These are phyloP conservation scores for Theonella swinhoei DNA, from an alignment of 37 sponge, comb jelly and placozoan species.

Conservation along the genomic window DNA sequence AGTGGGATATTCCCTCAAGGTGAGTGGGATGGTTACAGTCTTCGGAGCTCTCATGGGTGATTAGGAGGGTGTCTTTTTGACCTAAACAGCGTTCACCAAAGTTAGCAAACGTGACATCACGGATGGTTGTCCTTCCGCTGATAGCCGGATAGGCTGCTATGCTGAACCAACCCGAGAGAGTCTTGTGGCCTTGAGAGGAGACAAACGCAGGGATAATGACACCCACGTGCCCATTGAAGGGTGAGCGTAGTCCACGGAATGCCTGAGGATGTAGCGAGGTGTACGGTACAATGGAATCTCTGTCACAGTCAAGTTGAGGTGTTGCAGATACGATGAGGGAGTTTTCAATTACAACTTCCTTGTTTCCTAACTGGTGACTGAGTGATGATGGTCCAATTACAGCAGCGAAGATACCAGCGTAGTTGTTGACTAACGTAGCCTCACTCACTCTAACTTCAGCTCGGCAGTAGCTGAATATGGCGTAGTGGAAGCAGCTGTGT, in stretches of 20 bases:
- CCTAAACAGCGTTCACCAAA: conserved; percentile 16
- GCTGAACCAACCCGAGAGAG: conserved; percentile 47
- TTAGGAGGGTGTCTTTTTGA: conserved; percentile 58
- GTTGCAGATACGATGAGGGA: conserved; percentile 46
- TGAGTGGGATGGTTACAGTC: conserved; percentile 80
- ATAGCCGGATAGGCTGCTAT: conserved; percentile 80
- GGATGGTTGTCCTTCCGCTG: conserved; percentile 60
- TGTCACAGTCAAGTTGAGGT: conserved; percentile 34
- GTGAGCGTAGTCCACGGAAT: conserved; percentile 3
- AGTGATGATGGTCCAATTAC: conserved; percentile 79
- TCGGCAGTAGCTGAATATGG: conserved; percentile 68
- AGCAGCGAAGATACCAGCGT: conserved; percentile 61
- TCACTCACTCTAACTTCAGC: conserved; percentile 60
- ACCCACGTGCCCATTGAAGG: conserved; percentile 69
- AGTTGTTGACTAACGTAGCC: conserved; percentile 74
- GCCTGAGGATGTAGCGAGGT: conserved; percentile 56
- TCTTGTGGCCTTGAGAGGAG: conserved; percentile 61
- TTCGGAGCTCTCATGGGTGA: conserved; percentile 60
- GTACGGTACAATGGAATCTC: conserved; percentile 32
- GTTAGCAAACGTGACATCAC: conserved; percentile 49
- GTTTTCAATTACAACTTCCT: conserved; percentile 55
- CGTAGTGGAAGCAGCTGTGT: conserved; percentile 81
- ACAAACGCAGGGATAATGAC: conserved; percentile 63
- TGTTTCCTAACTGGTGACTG: conserved; percentile 47
- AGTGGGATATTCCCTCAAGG: conserved; percentile 12